Evolutionary conservation across 2,888 invertebrate genomes (phyloP).

Genomic region (Leptopilina myrica): DNA sequence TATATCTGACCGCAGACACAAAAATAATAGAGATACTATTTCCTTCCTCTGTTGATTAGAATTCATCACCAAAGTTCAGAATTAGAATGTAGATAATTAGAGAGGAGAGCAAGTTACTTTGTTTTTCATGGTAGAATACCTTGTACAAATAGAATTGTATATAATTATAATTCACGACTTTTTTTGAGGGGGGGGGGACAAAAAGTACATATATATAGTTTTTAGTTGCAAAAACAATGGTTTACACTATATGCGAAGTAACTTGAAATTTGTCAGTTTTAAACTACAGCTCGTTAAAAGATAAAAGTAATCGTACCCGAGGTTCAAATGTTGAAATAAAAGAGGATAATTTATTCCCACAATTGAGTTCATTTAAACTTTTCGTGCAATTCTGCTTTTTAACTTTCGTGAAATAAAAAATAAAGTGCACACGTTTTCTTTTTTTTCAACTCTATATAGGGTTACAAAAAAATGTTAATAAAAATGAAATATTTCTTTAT

Average conservation of each 20-base stretch:
- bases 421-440: no score
- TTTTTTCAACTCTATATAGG: no score
- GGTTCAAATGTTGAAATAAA: neutral
- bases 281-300: constrained; percentile 1
- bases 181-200: neutral
- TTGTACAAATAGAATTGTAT: neutral
- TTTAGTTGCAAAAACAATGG: neutral
- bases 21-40: neutral
- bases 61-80: neutral
- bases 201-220: neutral
- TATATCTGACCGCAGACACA: no score
- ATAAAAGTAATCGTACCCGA: neutral
- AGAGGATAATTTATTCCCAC: neutral
- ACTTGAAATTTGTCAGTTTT: neutral
- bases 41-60: neutral
- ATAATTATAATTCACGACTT: neutral
- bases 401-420: no score
- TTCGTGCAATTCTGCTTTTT: neutral
- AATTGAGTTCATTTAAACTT: neutral
- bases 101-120: neutral
- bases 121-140: neutral
- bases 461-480: no score
- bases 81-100: neutral
- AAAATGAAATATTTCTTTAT: no score
- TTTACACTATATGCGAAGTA: neutral